Base-by-base conservation (phyloP, 2,888 invertebrate species). In the Corythucha ciliata region DNA sequence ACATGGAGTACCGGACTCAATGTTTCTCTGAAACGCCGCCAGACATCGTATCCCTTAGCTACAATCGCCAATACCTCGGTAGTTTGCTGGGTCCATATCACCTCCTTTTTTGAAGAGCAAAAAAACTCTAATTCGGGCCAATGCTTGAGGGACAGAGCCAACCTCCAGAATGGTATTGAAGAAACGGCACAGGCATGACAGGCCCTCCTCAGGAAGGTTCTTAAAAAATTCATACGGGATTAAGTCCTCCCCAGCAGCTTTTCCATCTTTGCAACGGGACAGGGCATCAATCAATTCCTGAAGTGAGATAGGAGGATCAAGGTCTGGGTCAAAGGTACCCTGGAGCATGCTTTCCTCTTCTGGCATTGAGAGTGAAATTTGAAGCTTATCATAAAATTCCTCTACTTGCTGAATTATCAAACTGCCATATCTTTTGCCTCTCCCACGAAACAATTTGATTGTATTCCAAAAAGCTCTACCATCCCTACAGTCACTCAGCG, bases 201-300 rank as follows among this genome's bases (percentile, higher is more conserved):
- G 21, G 8, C 34, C 24, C n/a, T 14, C 36, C 22, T 2, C 22
- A n/a, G 36, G 47, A 8, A 36, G 5, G 8, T 14, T 18, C 16
- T 22, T 36, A 21, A 18, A 47, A 21, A 47, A 47, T 4, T 36
- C 47, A 27, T 36, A 37, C 22, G 36, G 21, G 3, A 47, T 18
- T n/a, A 24, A 14, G 16, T 47, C 47, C 14, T 33, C 34, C 5
- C 47, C 47, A n/a, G 47, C 18, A n/a, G 47, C 47, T 21, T 36
- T 47, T 10, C 24, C 24, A 14, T 18, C 20, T 47, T 47, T 47
- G 16, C 47, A 8, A 10, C 14, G 24, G 8, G n/a, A 24, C n/a
- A 47, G 20, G 22, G 36, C 34, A 10, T 14, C 14, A 7, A n/a
- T 14, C 10, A 47, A 21, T 16, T 47, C 47, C 24, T 18, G 14